These are phyloP conservation scores for Schizopygopsis malacanthus DNA, from an alignment of 2,797 vertebrate genomes.

Conservation along the genomic window DNA sequence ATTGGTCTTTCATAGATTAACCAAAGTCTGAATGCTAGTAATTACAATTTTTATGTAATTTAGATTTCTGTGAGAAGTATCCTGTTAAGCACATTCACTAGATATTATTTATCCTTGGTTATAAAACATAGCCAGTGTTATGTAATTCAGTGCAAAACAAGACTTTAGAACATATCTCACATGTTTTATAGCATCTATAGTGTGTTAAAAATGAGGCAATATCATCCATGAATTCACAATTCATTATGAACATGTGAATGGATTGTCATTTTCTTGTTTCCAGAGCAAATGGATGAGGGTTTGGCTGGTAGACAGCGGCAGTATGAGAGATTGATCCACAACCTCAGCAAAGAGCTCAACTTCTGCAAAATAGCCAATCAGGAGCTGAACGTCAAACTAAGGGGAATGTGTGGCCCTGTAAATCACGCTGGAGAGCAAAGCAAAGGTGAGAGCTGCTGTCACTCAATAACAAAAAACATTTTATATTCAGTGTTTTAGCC, in stretches of 20 bases:
- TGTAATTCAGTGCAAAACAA: background rate
- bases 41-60: background rate
- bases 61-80: background rate
- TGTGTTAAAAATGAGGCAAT: background rate
- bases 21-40: background rate
- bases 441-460: slow-evolving; percentile 70
- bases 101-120: background rate
- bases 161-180: background rate
- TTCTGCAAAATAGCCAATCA: slow-evolving; percentile 85
- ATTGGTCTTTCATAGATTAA: background rate
- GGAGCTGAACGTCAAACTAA: slow-evolving; percentile 87
- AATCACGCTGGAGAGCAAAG: slow-evolving; percentile 65
- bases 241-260: background rate
- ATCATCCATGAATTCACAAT: background rate
- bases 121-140: background rate
- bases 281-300: slow-evolving; percentile 93
- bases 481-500: background rate
- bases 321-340: slow-evolving; percentile 89
- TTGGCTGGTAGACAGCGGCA: slow-evolving; percentile 88
- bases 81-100: background rate
- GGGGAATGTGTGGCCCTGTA: slow-evolving; percentile 68
- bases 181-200: background rate
- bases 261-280: background rate
- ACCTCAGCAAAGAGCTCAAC: slow-evolving; percentile 88
- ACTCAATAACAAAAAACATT: background rate